Base-by-base conservation (phyloP, 1,140 invertebrate genomes). In the Drosophila repleta region DNA sequence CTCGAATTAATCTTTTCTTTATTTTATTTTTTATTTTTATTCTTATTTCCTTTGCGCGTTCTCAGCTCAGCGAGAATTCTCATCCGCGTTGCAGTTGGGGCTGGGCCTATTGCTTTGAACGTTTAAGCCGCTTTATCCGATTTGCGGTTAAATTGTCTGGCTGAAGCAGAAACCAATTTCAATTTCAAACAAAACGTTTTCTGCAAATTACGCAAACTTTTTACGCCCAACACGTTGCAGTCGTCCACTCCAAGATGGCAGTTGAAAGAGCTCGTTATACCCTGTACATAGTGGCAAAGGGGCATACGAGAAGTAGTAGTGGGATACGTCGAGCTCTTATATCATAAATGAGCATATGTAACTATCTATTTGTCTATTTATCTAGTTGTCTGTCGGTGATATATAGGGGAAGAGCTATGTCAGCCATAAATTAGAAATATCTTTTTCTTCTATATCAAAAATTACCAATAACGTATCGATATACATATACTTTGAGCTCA, bases 131-230 rank as follows among this genome's bases (percentile, higher is more conserved):
- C 58, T 52, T 43, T 43, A 18, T 43, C 39, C 64, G 83, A 70
- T 73, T 85, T 85, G 82, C 67, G 82, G 82, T 88, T 76, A 85
- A 82, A 78, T 76, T 78, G 78, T 85, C 66, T 81, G 56, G 41
- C 49, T 35, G 56, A 62, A 85, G 74, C n/a, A 82, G 11, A 82
- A 87, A 67, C 74, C 82, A 85, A 87, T 88, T 85, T 85, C 81
- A 85, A 85, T 85, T 88, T 85, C 78, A 85, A 87, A 85, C 78
- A 85, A 84, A 85, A 76, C 82, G 82, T 87, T 85, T 85, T 87
- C 24, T 62, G 39, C 53, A 75, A 87, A 87, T 85, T 78, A 87
- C 78, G 82, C 78, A 85, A 81, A 85, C 65, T 74, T 77, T 67
- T 72, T 81, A 64, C 49, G 57, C 53, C 68, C 70, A 69, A 81